Base-by-base conservation (phyloP, 2,888 invertebrate species). In the Ceraclea dissimilis region DNA sequence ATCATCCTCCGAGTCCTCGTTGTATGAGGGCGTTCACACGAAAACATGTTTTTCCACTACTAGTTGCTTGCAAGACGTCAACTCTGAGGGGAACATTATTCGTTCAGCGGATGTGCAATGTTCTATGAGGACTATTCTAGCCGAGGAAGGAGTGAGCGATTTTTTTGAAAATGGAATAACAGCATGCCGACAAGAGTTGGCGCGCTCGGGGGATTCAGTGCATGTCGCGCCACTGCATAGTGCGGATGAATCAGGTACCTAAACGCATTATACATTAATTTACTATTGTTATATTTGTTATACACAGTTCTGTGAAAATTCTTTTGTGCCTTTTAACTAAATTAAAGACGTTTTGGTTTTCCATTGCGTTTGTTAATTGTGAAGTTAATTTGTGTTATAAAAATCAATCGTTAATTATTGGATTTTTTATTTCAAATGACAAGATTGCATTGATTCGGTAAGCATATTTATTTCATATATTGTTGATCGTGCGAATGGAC, bases 221-320 rank as follows among this genome's bases (percentile, higher is more conserved):
- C 39, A 49, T 34, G 50, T 52, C 46, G 57, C 53, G 50, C 53
- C 51, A 22, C 57, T 53, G 50, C 34, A 49, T 49, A 51, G 49
- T 51, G 56, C 48, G 56, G 49, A 19, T 1, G 33, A 33, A 5
- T 21, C 47, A 56, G 56, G 56, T 56, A 56, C 52, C 51, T 51
- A 39, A 51, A 2, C 19, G 74, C 73, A 73, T 16, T 8, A 13
- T 26, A 26, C 4, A 26, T 26, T 26, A 26, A n/a, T n/a, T 31
- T 31, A 31, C 11, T 31, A 31, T 31, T 31, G 31, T 31, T 31
- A 8, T 31, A 8, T 31, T 6, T 31, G 31, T 31, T 31, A n/a
- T 31, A 31, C 11, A 8, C 6, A 31, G 31, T 31, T 31, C 11
- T 31, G 8, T 31, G 31, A 31, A 6, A 31, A 31, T 31, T 6